A percentile compares a stretch with the other conserved stretches of the same genome.
Evolutionary conservation across 2,888 invertebrate genomes (phyloP).

Genomic region (Caenorhabditis sp.): DNA sequence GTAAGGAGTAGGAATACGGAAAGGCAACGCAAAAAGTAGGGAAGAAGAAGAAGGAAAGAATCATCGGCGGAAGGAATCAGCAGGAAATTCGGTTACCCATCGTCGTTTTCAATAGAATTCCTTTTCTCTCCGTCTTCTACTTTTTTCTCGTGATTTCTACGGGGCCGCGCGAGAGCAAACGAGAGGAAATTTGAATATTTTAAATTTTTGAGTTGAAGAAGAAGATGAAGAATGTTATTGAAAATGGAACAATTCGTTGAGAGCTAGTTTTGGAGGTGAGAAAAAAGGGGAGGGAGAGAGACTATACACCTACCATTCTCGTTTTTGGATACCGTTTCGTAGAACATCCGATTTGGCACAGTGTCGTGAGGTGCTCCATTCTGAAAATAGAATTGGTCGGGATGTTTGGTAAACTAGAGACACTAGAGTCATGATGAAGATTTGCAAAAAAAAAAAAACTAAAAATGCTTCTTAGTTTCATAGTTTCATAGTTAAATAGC

Average conservation of each 20-base stretch:
- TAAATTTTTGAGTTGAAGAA: slow-evolving; percentile 5
- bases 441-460: too few relatives aligned
- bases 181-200: slow-evolving; percentile 6
- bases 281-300: too few relatives aligned
- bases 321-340: slow-evolving; percentile 37
- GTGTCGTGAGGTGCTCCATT: slow-evolving; percentile 42
- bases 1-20: background rate
- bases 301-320: slow-evolving; percentile 35
- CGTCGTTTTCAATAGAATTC: slow-evolving; percentile 4
- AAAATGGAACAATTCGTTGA: background rate
- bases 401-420: too few relatives aligned
- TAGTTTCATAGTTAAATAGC: too few relatives aligned
- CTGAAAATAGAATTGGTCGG: too few relatives aligned
- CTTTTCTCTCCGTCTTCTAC: background rate
- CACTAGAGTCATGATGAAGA: too few relatives aligned
- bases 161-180: background rate
- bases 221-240: background rate
- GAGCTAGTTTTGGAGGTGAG: too few relatives aligned
- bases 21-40: slow-evolving; percentile 12
- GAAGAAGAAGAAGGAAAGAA: slow-evolving; percentile 13
- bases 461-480: too few relatives aligned
- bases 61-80: slow-evolving; percentile 42
- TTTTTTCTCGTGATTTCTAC: background rate
- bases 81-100: slow-evolving; percentile 42
- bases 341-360: slow-evolving; percentile 42